phyloP scores from a whole-genome alignment of 2,888 invertebrate species.

The Lordiphosa fenestrarum region DNA sequence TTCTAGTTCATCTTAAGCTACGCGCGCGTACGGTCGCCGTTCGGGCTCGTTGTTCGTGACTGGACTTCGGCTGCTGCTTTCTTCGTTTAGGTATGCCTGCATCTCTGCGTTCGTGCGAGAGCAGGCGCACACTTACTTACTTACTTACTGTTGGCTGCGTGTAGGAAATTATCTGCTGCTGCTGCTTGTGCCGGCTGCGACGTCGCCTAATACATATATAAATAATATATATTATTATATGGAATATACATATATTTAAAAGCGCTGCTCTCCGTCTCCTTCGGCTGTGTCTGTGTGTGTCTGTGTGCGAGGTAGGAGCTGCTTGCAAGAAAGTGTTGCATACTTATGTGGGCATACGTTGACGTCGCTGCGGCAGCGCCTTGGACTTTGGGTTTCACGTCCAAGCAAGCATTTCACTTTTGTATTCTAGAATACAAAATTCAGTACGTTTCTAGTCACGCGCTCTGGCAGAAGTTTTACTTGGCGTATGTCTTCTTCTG shows the following conservation, averaged over 20 bases:
- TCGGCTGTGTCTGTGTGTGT: slow-evolving; percentile 28
- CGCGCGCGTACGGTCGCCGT: slow-evolving; percentile 70
- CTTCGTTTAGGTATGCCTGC: slow-evolving; percentile 61
- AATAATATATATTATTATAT: slow-evolving; percentile 76
- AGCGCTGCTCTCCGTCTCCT: slow-evolving; percentile 42
- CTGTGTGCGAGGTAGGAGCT: slow-evolving; percentile 48
- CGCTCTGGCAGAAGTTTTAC: slow-evolving; percentile 76
- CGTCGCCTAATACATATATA: slow-evolving; percentile 74
- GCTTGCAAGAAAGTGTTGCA: slow-evolving; percentile 74
- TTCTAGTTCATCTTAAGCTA: slow-evolving; percentile 78
- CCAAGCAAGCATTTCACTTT: slow-evolving; percentile 68
- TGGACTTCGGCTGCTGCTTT: slow-evolving; percentile 48
- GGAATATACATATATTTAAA: slow-evolving; percentile 68
- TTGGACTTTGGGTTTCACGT: slow-evolving; percentile 53
- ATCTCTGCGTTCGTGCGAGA: slow-evolving; percentile 33
- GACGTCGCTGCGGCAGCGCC: slow-evolving; percentile 66
- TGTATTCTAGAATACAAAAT: slow-evolving; percentile 66
- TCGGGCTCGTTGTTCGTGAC: slow-evolving; percentile 39
- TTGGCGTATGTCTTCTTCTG: slow-evolving; percentile 66
- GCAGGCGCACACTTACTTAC: slow-evolving; percentile 74
- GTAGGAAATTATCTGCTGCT: slow-evolving; percentile 73
- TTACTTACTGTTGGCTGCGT: slow-evolving; percentile 63
- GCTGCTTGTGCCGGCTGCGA: slow-evolving; percentile 43
- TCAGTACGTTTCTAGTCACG: slow-evolving; percentile 77
- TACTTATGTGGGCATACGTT: slow-evolving; percentile 68